Evolutionary conservation across 2,888 invertebrate genomes (phyloP), one percentile per base, ranked within the genome.

Genomic region (Mactromeris polynyma): DNA sequence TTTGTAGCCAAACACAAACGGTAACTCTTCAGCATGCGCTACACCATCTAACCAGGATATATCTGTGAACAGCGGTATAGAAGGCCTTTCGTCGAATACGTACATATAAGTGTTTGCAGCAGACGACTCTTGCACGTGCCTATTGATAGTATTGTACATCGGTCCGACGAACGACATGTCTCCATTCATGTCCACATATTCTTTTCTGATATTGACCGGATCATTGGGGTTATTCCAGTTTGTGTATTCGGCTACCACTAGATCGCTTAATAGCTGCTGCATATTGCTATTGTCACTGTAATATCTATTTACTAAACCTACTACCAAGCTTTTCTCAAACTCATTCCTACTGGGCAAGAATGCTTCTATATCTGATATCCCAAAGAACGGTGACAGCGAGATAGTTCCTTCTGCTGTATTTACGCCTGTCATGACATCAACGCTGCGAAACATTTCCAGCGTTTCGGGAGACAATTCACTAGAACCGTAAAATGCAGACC

Each of bases 191-290:
- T 79, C 85, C 1, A 85, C 26, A 33, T 79, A 85, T 26, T 79
- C 64, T 31, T 80, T 31, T 80, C 85, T 79, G 26, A 80, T 80
- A 33, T 42, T 33, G 36, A 17, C 9, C 21, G 33, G 38, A 31
- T 87, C 42, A 33, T 87, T 79, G 1, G 89, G 87, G 21, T 82
- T 69, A n/a, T 81, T 31, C 51, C 64, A 79, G 80, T 87, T 77
- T 14, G 89, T 89, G 38, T 89, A 89, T 64, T 89, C 87, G 21
- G 81, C 79, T 11, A 58, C n/a, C n/a, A 86, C 69, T 0, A 80
- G 64, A 19, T 84, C 73, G 19, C 38, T 73, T 3, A 86, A 78
- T 6, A 86, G 58, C 31, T 33, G 1, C 26, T 58, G 58, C 9
- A 26, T 14, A 7, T 46, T 38, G 21, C 19, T 40, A 9, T 51